Evolutionary conservation across 2,888 invertebrate genomes (phyloP).

Genomic region (Caenorhabditis becei): DNA sequence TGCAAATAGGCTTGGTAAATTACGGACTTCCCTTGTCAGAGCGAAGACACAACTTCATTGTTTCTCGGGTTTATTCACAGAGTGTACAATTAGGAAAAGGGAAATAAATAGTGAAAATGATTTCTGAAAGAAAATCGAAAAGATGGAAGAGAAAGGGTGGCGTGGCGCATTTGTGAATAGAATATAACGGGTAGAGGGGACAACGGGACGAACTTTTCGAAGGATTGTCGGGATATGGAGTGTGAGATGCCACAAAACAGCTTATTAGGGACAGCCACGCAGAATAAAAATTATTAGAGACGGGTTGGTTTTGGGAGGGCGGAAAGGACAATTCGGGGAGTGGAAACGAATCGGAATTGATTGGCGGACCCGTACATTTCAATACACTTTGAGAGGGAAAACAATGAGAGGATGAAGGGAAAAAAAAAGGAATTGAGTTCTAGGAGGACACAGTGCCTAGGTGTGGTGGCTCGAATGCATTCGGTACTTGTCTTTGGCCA

Average conservation of each 20-base stretch:
- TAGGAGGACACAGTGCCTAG: slow-evolving; percentile 22
- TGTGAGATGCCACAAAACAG: slow-evolving; percentile 24
- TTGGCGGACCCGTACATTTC: slow-evolving; percentile 45
- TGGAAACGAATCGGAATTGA: slow-evolving; percentile 53
- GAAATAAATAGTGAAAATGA: slow-evolving; percentile 12
- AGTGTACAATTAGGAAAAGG: slow-evolving; percentile 45
- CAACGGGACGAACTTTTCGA: slow-evolving; percentile 41
- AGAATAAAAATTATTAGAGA: slow-evolving; percentile 17
- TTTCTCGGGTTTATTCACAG: slow-evolving; percentile 49
- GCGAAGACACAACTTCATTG: no score
- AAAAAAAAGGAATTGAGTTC: slow-evolving; percentile 39
- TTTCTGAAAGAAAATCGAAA: slow-evolving; percentile 24
- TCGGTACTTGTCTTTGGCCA: slow-evolving; percentile 49
- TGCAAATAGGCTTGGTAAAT: no score
- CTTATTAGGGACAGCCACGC: slow-evolving; percentile 31
- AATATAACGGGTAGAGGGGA: slow-evolving; percentile 37
- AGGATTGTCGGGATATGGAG: slow-evolving; percentile 32
- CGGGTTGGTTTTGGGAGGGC: neutral
- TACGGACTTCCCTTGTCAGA: no score
- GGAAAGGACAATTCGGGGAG: slow-evolving; percentile 21
- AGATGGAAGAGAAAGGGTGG: neutral
- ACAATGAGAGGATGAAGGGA: slow-evolving; percentile 8
- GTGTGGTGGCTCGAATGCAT: slow-evolving; percentile 60
- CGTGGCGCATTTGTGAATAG: slow-evolving; percentile 25
- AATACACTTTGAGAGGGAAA: slow-evolving; percentile 32